phyloP scores from a whole-genome alignment of 2,797 vertebrate species.

The Siniperca undulata region DNA sequence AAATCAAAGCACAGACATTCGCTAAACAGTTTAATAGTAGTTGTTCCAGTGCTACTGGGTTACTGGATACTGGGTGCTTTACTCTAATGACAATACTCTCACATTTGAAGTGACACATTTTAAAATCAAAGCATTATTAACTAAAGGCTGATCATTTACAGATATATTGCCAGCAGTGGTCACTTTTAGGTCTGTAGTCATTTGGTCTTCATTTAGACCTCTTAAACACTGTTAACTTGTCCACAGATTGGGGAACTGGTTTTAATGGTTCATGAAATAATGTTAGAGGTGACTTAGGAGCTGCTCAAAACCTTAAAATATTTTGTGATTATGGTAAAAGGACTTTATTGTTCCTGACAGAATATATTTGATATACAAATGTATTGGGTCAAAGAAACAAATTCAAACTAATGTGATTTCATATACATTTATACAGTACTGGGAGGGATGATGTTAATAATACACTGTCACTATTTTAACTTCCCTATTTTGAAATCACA shows the following conservation, averaged over 20 bases:
- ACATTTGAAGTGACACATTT: conserved; percentile 5
- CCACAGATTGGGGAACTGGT: not conserved
- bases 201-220: conserved; percentile 22
- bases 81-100: not conserved
- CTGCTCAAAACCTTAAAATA: not conserved
- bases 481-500: conserved; percentile 34
- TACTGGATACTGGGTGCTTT: not conserved
- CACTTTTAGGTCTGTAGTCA: not conserved
- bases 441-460: not conserved
- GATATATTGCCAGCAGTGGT: not conserved
- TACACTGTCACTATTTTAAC: conserved; percentile 1
- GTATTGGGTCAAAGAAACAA: not conserved
- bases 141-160: conserved; percentile 13
- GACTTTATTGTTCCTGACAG: conserved; percentile 1
- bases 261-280: conserved; percentile 18
- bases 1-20: not conserved
- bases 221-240: not conserved
- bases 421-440: not conserved
- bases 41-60: not conserved
- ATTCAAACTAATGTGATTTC: not conserved
- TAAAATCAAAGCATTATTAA: conserved; percentile 9
- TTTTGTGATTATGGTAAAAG: not conserved
- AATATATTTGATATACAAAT: conserved; percentile 3
- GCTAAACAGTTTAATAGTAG: too few species aligned
- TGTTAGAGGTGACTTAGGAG: conserved; percentile 1